These are phyloP conservation scores for Onychomys torridus DNA, from an alignment of 2,797 vertebrate species.

Conservation along the genomic window DNA sequence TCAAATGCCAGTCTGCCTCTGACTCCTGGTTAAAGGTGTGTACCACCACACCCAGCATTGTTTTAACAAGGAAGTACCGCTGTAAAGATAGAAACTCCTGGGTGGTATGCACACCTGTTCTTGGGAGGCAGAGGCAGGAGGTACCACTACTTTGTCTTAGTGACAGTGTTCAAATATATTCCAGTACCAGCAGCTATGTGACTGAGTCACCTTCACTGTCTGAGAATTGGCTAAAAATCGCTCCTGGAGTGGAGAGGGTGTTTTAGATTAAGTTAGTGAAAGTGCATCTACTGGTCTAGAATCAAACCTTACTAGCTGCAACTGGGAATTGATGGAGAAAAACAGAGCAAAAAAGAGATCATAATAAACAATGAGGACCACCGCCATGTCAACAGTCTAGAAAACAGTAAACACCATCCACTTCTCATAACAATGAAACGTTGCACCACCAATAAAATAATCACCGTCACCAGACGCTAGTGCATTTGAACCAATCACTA, in stretches of 20 bases:
- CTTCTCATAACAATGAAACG: background rate
- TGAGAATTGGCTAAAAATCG: background rate
- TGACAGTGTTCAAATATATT: slow-evolving; percentile 18
- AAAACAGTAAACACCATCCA: background rate
- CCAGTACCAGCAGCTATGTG: background rate
- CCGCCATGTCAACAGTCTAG: background rate
- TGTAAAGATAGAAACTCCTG: background rate
- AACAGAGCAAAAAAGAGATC: background rate
- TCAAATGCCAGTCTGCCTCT: background rate
- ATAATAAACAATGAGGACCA: background rate
- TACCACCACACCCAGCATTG: background rate
- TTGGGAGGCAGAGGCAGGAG: background rate
- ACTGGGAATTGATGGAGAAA: background rate
- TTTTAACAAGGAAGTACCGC: background rate
- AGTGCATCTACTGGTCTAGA: background rate
- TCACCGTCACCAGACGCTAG: background rate
- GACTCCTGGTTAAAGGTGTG: background rate
- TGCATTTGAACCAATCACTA: background rate
- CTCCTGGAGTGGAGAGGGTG: background rate
- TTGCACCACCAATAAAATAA: background rate
- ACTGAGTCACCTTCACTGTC: slow-evolving; percentile 37
- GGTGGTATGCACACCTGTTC: background rate
- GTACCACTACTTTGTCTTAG: background rate
- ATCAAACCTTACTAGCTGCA: background rate
- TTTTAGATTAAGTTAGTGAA: background rate